Conservation (phyloP, 2,113 vertebrate genomes). For the Climacteris rufus region DNA sequence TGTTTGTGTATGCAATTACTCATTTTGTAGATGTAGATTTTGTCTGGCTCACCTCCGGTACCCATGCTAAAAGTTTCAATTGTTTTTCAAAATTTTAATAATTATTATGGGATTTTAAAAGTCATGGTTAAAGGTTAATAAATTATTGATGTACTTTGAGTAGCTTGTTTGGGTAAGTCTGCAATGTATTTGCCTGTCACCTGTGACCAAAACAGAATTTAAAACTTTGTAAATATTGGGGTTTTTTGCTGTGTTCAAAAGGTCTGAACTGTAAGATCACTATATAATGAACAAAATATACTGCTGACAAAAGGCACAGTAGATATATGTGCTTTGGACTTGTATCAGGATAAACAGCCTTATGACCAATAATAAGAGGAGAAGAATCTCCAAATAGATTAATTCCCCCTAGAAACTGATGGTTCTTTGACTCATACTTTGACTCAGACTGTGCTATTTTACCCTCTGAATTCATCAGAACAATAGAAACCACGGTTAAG, state of each 20-base stretch:
- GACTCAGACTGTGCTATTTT: neutral
- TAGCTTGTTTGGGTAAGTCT: neutral
- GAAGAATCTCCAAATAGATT: neutral
- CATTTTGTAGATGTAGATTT: neutral
- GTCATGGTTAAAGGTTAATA: neutral
- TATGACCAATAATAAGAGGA: neutral
- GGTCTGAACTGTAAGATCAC: neutral
- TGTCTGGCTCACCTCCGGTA: neutral
- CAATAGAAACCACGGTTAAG: neutral
- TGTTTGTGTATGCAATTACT: neutral
- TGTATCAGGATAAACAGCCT: neutral
- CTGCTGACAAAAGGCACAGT: neutral
- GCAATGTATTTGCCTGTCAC: neutral
- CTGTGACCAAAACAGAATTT: neutral
- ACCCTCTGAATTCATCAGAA: neutral
- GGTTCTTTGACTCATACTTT: neutral
- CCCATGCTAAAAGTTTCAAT: neutral
- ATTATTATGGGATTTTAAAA: neutral
- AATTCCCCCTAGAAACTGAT: neutral
- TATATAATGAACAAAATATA: neutral
- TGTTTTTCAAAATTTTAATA: neutral
- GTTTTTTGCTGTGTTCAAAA: neutral
- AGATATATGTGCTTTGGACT: neutral
- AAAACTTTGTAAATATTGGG: neutral
- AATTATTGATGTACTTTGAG: neutral